Evolutionary conservation across 1,140 invertebrate genomes (phyloP), one percentile per base, ranked within the genome.

Genomic region (Drosophila pruinosa): DNA sequence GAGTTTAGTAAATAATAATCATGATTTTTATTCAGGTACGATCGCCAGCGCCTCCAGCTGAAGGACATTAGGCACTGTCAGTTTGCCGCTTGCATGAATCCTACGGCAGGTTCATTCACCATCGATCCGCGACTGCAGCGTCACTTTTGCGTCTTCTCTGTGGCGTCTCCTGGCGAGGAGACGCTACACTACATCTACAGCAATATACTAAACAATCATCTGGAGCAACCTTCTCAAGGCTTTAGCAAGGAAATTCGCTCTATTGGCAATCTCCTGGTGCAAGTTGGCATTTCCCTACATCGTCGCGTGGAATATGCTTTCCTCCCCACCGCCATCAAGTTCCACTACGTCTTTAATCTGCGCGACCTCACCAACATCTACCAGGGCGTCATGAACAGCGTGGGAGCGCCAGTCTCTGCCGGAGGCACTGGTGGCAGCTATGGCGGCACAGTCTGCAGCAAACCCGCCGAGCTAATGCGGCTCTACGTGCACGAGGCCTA

Each of bases 51-150:
- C 82, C 92, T 99, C 28, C 94, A 95, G 0, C 86, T 98, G 5
- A 99, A 99, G 91, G 97, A 99, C 74, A 98, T 99, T 62, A 95
- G 96, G 58, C 98, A 98, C 90, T 97, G 97, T 10, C 97, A 98
- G 92, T 99, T 98, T 91, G 94, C 98, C 6, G 96, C 97, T 4
- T 97, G 96, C 89, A 99, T 99, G 98, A 99, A 99, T 92, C 98
- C 98, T 0, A 98, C 97, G 0, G 96, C 97, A 17, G 98, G 98
- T 22, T 98, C 96, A 72, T 99, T 99, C 85, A 97, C 96, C 2
- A 98, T 99, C 36, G 96, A 98, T 93, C 94, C 97, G 0, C 93
- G 98, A 14, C 93, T 99, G 1, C 97, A 98, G 91, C 93, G 98
- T 64, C 97, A 99, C 91, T 99, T 99, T 91, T 96, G 95, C 76